Evolutionary conservation across 2,797 vertebrate species (phyloP).

Genomic region (Brachyalestes nurse): DNA sequence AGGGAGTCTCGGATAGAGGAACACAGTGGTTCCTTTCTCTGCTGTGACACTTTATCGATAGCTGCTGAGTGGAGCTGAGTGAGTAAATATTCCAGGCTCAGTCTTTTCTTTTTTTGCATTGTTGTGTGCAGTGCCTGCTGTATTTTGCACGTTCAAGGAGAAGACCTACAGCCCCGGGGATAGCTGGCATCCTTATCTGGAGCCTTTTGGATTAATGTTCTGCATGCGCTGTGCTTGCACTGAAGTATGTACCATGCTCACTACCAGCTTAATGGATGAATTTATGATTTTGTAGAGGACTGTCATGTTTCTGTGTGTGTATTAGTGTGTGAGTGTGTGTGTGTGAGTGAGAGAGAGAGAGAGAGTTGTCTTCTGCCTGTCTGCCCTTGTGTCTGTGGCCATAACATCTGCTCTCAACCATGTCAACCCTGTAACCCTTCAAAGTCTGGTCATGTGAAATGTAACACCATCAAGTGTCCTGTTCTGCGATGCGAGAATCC

Average conservation of each 20-base stretch:
- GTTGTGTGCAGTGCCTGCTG: conserved; percentile 60
- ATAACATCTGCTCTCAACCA: conserved; percentile 35
- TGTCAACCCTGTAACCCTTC: conserved; percentile 46
- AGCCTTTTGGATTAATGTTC: conserved; percentile 91
- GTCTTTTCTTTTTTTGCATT: background rate
- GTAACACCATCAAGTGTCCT: conserved; percentile 89
- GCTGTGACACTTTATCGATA: background rate
- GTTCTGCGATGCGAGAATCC: conserved; percentile 84
- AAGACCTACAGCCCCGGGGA: conserved; percentile 88
- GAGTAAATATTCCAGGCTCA: background rate
- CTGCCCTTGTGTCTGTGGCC: conserved; percentile 20
- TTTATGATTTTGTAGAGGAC: background rate
- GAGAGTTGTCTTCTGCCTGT: conserved; percentile 17
- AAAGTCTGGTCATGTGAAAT: conserved; percentile 85
- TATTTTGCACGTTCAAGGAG: conserved; percentile 89
- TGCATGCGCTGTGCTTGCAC: conserved; percentile 92
- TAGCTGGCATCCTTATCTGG: conserved; percentile 95
- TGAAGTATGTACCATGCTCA: conserved; percentile 76
- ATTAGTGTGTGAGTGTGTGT: conserved; percentile 3
- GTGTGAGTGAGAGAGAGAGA: background rate
- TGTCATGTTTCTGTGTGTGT: background rate
- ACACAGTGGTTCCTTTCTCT: background rate
- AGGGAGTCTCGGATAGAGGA: background rate
- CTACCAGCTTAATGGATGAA: background rate
- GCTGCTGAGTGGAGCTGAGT: background rate